A percentile compares a stretch with the other conserved stretches of the same genome.
These are phyloP conservation scores for Ceyx cyanopectus DNA, from an alignment of 2,113 vertebrate species.

Conservation along the genomic window DNA sequence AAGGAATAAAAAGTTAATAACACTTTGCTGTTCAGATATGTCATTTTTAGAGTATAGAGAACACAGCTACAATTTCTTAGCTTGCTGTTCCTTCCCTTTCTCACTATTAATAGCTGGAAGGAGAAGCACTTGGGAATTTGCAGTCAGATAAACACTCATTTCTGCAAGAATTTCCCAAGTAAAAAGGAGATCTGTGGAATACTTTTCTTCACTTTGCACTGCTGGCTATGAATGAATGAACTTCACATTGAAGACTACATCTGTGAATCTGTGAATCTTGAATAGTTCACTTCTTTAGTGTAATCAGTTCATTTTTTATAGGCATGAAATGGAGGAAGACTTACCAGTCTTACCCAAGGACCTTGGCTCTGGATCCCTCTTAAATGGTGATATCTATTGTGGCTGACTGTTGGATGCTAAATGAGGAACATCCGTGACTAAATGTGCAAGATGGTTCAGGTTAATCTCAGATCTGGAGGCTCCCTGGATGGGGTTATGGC, in stretches of 20 bases:
- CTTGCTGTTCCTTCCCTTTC: neutral
- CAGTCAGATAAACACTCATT: neutral
- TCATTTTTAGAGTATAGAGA: neutral
- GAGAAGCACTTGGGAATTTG: neutral
- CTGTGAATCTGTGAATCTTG: neutral
- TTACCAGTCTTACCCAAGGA: neutral
- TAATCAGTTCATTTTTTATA: neutral
- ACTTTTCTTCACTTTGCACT: neutral
- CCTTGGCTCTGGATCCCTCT: neutral
- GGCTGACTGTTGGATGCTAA: neutral
- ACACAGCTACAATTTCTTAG: neutral
- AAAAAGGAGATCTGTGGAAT: neutral
- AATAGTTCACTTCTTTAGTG: neutral
- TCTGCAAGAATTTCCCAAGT: neutral
- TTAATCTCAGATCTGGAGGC: slow-evolving; percentile 17
- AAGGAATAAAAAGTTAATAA: neutral
- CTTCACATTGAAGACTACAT: neutral
- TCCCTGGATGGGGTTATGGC: neutral
- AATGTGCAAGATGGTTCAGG: neutral
- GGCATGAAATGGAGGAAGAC: neutral
- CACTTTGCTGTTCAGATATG: rapidly evolving
- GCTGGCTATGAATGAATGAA: neutral
- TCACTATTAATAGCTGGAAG: neutral
- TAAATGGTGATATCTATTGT: neutral
- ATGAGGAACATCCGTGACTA: neutral